phyloP scores from a whole-genome alignment of 2,888 invertebrate genomes.

The Disparrhopalites patrizii region DNA sequence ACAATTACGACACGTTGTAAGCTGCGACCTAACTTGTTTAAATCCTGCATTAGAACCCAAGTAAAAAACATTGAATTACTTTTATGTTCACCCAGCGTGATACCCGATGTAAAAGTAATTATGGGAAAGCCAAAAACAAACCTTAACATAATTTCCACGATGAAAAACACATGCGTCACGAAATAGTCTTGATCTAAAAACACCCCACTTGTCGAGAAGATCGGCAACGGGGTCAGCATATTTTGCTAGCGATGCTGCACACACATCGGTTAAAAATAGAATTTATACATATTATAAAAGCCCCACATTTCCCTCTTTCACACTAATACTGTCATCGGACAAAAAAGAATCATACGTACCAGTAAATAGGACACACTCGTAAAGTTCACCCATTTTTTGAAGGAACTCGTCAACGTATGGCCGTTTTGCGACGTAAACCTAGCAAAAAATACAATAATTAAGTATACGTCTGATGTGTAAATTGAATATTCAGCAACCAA shows the following conservation, averaged over 20 bases:
- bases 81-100: background rate
- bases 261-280: constrained; percentile 2
- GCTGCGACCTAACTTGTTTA: constrained; percentile 94
- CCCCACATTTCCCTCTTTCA: background rate
- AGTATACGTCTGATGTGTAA: background rate
- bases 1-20: constrained; percentile 95
- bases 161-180: constrained; percentile 99
- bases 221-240: constrained; percentile 99
- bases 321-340: background rate
- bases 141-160: constrained; percentile 97
- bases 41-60: constrained; percentile 59
- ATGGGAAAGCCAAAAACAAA: constrained; percentile 7
- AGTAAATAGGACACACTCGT: constrained; percentile 99
- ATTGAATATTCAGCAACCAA: background rate
- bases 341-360: constrained; percentile 61
- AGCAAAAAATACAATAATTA: constrained; percentile 9
- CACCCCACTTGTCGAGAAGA: constrained; percentile 94
- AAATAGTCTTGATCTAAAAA: constrained; percentile 92
- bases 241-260: constrained; percentile 53
- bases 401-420: constrained; percentile 99
- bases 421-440: constrained; percentile 90
- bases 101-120: background rate
- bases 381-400: constrained; percentile 94
- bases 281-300: background rate
- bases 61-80: background rate